Evolutionary conservation across 2,888 invertebrate species (phyloP), one percentile per base, ranked within the genome.

Genomic region (Galerucella calmariensis): DNA sequence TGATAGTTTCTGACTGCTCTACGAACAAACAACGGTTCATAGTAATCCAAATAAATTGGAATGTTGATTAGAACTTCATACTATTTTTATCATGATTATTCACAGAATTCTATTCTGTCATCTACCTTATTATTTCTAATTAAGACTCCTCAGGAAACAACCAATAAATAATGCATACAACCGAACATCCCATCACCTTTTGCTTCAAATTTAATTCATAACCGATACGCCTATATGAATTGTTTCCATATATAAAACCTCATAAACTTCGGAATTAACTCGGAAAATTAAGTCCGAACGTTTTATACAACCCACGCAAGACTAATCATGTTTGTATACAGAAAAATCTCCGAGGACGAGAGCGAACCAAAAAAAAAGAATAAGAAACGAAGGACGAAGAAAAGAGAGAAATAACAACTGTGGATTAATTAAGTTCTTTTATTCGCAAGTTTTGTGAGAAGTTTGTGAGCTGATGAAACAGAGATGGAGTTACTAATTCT

Each of bases 341-440:
- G 59, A 66, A 71, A 71, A 71, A 58, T 71, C 71, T 66, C 71
- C 58, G 58, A 44, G 58, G 51, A 56, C 58, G 10, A 62, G 48
- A 59, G 41, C 68, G 51, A 56, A 68, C 44, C 41, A 69, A 61
- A 66, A 20, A 41, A 35, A 41, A 56, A 72, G n/a, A n/a, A 72
- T 62, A 66, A 58, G 46, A 51, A 66, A 48, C 46, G 48, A 46
- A 44, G 16, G 12, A 53, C 59, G 65, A 67, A 73, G 59, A 62
- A 73, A 75, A 70, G 62, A 69, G 67, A 68, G 72, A 72, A 77
- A 69, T 75, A 77, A 77, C 74, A 75, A 73, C 67, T 68, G 70
- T 56, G 74, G 74, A 71, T 75, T 80, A 79, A 80, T 80, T 79
- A 80, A 79, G 78, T 80, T 79, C 80, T 79, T 80, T 80, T 73